Base-by-base conservation (phyloP, 1,140 invertebrate species). In the fruit fly (Drosophila melanogaster) region DNA sequence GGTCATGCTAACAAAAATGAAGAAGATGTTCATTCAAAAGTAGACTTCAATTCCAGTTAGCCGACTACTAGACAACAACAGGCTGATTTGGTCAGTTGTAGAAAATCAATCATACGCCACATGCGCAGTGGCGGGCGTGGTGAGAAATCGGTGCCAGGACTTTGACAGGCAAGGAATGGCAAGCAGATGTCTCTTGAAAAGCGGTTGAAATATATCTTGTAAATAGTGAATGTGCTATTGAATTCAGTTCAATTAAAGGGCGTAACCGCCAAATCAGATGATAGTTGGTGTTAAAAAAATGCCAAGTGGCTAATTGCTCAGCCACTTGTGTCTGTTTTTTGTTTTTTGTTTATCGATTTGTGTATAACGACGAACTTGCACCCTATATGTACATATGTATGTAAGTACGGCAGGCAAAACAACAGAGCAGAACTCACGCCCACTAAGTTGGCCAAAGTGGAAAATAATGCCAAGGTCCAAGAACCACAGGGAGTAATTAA, bases 21-120 rank as follows among this genome's bases (percentile, higher is more conserved):
- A 54, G 47, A 67, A 54, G 64, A 40, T 17, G 46, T 73, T 50
- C 41, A 47, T 67, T 67, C 30, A 53, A 14, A 38, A 14, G 11
- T 38, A 38, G 30, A 38, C 11, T 38, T 14, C 14, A 38, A 14
- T 38, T 38, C 12, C 14, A 38, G 26, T 24, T 17, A 22, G 37
- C 43, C n/a, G 49, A 54, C 17, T 15, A 54, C 17, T 15, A 30
- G 54, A 38, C 57, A 73, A 73, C 47, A 74, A 74, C 56, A 73
- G 69, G 56, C 70, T 61, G 49, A 46, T 44, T 55, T 54, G 40
- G 24, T 8, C 40, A 37, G 38, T 57, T 56, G 22, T 40, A 14
- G 51, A 81, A 86, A 87, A 89, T 87, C 84, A 80, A 87, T 87
- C 61, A 71, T 79, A 71, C 72, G 85, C 60, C 79, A 77, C 84